Evolutionary conservation across 1,140 invertebrate species (phyloP).

Genomic region (Halotydeus destructor): DNA sequence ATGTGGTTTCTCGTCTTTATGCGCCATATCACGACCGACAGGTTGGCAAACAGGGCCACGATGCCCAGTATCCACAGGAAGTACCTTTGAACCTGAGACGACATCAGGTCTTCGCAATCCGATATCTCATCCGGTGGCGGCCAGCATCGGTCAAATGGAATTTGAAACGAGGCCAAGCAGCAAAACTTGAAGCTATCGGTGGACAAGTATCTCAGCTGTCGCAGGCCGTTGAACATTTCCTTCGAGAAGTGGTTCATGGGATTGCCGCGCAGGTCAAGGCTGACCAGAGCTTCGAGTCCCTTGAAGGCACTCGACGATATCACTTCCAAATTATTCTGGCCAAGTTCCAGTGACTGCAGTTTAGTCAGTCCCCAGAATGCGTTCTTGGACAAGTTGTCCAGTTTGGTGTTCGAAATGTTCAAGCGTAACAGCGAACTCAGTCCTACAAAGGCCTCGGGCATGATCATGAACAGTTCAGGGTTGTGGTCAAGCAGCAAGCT

Average conservation of each 20-base stretch:
- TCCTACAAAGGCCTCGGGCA: slow-evolving; percentile 16
- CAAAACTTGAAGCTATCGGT: slow-evolving; percentile 28
- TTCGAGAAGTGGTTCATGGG: slow-evolving; percentile 17
- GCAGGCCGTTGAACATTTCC: slow-evolving; percentile 23
- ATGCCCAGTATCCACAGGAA: slow-evolving; percentile 28
- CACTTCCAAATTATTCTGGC: slow-evolving; percentile 20
- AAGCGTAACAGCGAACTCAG: slow-evolving; percentile 10
- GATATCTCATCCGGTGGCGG: slow-evolving; percentile 29
- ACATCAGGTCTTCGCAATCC: slow-evolving; percentile 30
- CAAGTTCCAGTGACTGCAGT: slow-evolving; percentile 14
- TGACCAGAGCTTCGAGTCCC: slow-evolving; percentile 12
- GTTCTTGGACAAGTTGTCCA: slow-evolving; percentile 1
- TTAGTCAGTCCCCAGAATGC: slow-evolving; percentile 10
- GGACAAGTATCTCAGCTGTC: slow-evolving; percentile 21
- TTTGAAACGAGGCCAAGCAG: slow-evolving; percentile 21
- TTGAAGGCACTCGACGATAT: slow-evolving; percentile 24
- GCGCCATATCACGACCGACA: slow-evolving; percentile 27
- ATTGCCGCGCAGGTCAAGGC: slow-evolving; percentile 17
- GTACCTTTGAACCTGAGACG: slow-evolving; percentile 24
- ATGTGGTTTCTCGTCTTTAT: slow-evolving; percentile 20
- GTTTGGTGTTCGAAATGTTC: slow-evolving; percentile 10
- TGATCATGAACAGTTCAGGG: slow-evolving; percentile 14
- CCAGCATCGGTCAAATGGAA: slow-evolving; percentile 20
- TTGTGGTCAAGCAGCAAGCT: slow-evolving; percentile 16
- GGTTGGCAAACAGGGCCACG: slow-evolving; percentile 26